A percentile compares a stretch with the other conserved stretches of the same genome.
These are phyloP conservation scores for Phortica variegata DNA, from an alignment of 1,140 invertebrate species.

Conservation along the genomic window DNA sequence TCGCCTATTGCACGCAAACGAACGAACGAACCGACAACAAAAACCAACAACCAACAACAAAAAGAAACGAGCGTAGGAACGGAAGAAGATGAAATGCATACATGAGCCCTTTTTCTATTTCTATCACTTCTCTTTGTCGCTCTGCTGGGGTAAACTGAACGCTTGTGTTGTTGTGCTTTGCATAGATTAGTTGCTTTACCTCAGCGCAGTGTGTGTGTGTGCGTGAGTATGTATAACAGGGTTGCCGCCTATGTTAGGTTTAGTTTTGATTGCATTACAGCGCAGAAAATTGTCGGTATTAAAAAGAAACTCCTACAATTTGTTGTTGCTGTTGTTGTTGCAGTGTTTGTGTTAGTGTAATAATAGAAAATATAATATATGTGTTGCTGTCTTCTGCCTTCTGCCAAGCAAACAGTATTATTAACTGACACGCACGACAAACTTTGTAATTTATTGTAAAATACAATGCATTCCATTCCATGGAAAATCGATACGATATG, in stretches of 20 bases:
- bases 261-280: constrained; percentile 22
- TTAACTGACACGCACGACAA: constrained; percentile 44
- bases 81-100: constrained; percentile 30
- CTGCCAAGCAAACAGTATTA: too few relatives aligned
- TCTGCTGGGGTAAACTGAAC: constrained; percentile 3
- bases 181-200: constrained; percentile 7
- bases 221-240: too few relatives aligned
- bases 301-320: constrained; percentile 48
- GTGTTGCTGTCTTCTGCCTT: too few relatives aligned
- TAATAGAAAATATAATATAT: too few relatives aligned
- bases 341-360: constrained; percentile 35
- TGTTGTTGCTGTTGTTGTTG: constrained; percentile 29
- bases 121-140: constrained; percentile 1
- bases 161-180: constrained; percentile 1
- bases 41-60: too few relatives aligned
- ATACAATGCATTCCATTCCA: too few relatives aligned
- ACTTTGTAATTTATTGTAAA: constrained; percentile 14
- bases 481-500: too few relatives aligned
- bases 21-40: too few relatives aligned
- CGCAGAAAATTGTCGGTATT: constrained; percentile 52
- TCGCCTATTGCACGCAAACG: constrained; percentile 52
- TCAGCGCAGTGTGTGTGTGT: too few relatives aligned
- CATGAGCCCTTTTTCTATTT: too few relatives aligned
- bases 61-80: too few relatives aligned
- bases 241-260: constrained; percentile 21